These are phyloP conservation scores for Orchesella flavescens DNA, from an alignment of 2,888 invertebrate species.

Conservation along the genomic window DNA sequence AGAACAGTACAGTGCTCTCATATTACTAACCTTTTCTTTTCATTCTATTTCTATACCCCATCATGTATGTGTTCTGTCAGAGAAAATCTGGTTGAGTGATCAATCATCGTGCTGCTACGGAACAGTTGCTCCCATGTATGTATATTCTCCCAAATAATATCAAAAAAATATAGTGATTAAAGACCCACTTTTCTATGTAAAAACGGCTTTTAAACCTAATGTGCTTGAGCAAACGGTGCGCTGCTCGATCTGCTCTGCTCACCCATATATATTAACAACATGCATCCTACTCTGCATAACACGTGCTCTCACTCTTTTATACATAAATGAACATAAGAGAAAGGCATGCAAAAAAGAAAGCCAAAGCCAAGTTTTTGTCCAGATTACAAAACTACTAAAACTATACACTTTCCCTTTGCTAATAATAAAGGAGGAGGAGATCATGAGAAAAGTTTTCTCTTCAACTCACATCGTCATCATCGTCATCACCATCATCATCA, in stretches of 20 bases:
- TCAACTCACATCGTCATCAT: conserved; percentile 19
- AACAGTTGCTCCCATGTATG: conserved; percentile 39
- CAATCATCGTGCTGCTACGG: conserved; percentile 47
- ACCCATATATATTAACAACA: not conserved
- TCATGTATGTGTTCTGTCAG: conserved; percentile 19
- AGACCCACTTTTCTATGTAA: not conserved
- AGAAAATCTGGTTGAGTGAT: conserved; percentile 51
- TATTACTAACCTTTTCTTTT: not conserved
- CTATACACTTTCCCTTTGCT: no score
- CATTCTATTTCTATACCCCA: not conserved
- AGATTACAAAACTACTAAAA: no score
- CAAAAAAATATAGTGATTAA: conserved; percentile 13
- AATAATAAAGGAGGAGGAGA: conserved; percentile 34
- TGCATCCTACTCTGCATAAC: not conserved
- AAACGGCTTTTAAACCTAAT: not conserved
- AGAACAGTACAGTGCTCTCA: not conserved
- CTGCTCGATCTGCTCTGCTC: not conserved
- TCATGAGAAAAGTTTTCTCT: conserved; percentile 45
- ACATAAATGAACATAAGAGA: no score
- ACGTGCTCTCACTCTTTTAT: no score
- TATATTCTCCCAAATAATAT: not conserved
- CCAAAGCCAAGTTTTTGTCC: no score
- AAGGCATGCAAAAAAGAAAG: no score
- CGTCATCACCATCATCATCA: conserved; percentile 19
- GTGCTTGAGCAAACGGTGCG: no score